These are phyloP conservation scores for Urocyon cinereoargenteus DNA, from an alignment of 2,797 vertebrate species.

Conservation along the genomic window DNA sequence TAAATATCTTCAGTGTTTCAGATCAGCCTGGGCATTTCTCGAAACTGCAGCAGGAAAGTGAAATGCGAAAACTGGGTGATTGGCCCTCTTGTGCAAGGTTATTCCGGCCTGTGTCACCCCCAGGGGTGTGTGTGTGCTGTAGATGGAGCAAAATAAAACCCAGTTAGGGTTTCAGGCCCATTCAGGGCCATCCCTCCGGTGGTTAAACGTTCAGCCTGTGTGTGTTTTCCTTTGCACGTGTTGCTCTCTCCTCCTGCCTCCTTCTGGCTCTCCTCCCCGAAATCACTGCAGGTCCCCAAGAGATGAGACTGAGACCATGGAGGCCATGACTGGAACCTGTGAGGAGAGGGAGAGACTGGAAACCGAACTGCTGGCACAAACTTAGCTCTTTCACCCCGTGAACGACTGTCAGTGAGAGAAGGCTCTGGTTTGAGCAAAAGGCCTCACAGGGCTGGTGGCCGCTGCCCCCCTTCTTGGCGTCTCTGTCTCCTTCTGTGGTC, in stretches of 20 bases:
- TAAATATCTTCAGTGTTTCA: conserved; percentile 27
- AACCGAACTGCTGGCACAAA: background rate
- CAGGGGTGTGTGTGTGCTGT: background rate
- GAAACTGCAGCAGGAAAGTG: conserved; percentile 37
- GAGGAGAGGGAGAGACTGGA: background rate
- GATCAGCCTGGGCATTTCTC: conserved; percentile 61
- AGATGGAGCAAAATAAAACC: conserved; percentile 66
- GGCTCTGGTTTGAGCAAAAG: conserved; percentile 53
- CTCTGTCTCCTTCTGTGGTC: conserved; percentile 13
- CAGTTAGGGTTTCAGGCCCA: conserved; percentile 52
- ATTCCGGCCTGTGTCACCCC: background rate
- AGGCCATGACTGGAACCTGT: background rate
- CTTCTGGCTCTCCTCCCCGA: conserved; percentile 9
- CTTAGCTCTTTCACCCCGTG: background rate
- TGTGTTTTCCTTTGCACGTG: conserved; percentile 21
- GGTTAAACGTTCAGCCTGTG: conserved; percentile 73
- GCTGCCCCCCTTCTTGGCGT: background rate
- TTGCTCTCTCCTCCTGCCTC: conserved; percentile 40
- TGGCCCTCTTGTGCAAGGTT: conserved; percentile 68
- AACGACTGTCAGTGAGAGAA: background rate
- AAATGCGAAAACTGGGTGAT: conserved; percentile 67
- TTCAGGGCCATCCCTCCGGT: conserved; percentile 72
- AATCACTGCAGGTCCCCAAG: background rate
- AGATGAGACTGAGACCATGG: background rate
- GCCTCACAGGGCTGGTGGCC: conserved; percentile 35